Evolutionary conservation across 2,888 invertebrate genomes (phyloP).

Genomic region (Pachliopta kotzebuea): DNA sequence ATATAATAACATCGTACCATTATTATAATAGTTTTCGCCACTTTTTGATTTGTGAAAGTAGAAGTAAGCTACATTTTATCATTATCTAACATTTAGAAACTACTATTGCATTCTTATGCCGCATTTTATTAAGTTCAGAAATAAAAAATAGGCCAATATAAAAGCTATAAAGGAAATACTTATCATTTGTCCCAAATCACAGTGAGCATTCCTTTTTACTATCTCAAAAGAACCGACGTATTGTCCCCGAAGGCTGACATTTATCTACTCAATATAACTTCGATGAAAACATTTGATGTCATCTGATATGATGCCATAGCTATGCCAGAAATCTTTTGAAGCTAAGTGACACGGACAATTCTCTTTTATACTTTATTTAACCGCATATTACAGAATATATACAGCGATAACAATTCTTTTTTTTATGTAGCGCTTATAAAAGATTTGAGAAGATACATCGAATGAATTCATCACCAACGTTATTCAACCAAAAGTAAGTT

Average conservation of each 20-base stretch:
- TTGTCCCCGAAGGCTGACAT: constrained; percentile 61
- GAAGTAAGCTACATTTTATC: background rate
- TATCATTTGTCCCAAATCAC: constrained; percentile 29
- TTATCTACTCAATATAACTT: constrained; percentile 74
- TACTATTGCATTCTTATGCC: background rate
- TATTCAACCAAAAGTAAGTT: too few species aligned
- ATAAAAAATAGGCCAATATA: constrained; percentile 13
- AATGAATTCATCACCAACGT: background rate
- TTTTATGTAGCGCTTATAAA: background rate
- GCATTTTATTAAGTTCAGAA: background rate
- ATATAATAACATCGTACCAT: too few species aligned
- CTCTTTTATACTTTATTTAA: constrained; percentile 46
- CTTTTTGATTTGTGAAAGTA: too few species aligned
- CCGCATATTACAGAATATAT: constrained; percentile 1
- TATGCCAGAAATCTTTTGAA: constrained; percentile 52
- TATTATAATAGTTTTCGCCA: too few species aligned
- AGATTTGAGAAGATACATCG: background rate
- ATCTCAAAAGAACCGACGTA: constrained; percentile 63
- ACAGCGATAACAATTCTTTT: background rate
- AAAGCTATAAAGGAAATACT: constrained; percentile 24
- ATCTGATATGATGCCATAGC: constrained; percentile 71
- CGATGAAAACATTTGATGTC: constrained; percentile 70
- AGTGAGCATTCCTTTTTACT: constrained; percentile 37
- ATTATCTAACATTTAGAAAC: background rate
- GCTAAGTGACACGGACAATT: constrained; percentile 55